Base-by-base conservation (phyloP, 2,888 invertebrate genomes). In the Sussaba pulchella region DNA sequence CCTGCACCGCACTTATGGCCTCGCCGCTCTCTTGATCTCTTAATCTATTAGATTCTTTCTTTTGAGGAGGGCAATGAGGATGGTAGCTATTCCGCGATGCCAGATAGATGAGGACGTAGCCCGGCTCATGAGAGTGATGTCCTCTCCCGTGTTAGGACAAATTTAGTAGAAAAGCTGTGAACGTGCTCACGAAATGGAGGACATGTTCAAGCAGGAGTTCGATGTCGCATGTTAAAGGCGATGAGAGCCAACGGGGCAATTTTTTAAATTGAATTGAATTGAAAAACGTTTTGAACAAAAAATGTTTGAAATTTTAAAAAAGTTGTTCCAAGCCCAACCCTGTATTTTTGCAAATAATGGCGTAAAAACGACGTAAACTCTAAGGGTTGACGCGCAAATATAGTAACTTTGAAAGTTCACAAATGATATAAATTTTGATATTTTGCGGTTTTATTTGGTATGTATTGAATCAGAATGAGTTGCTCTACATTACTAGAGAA, bases 21-120 rank as follows among this genome's bases (percentile, higher is more conserved):
- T 85, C 21, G 77, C 31, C 31, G 85, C 43, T 84, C 85, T 21
- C 86, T 83, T 17, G 86, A 85, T 81, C 67, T n/a, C n/a, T 86
- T 0, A 86, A 83, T 57, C 85, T 82, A 0, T 63, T 83, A 26
- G 84, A 85, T 67, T 86, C 84, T 85, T 78, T 85, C 26, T 31
- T 31, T 31, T 85, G 84, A 84, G 83, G 81, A 12, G 84, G 66
- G 78, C 79, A 67, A 71, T 76, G 0, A 66, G 67, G 61, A 78
- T 80, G 72, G 54, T 79, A 14, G 82, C 83, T 17, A 72, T 83
- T 63, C 78, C 86, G 31, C 50, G 82, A 73, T 72, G 82, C 21
- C 72, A 82, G 61, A 84, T 86, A 64, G 75, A 79, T n/a, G 74
- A 74, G 5, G 67, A 67, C 12, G 64, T 77, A 19, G 71, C 71